Conservation (phyloP, 2,888 invertebrate species). For the Xanthorhoe spadicearia region DNA sequence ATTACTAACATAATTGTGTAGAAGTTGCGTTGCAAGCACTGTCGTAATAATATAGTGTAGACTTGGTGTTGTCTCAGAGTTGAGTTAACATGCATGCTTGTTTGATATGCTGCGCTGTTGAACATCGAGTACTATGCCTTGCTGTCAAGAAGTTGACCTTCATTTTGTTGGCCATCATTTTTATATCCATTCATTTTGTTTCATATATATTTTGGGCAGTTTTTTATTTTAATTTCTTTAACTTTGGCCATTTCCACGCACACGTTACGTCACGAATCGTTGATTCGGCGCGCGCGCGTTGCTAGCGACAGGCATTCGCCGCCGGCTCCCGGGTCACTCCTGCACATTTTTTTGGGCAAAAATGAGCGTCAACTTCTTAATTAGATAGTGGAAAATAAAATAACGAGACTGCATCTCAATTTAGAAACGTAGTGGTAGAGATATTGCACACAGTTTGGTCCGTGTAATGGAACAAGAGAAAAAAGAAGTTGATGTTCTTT, state of each 20-base stretch:
- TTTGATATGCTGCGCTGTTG: conserved; percentile 80
- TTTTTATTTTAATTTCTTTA: conserved; percentile 72
- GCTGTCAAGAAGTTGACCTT: conserved; percentile 98
- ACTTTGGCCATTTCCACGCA: conserved; percentile 78
- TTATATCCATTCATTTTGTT: conserved; percentile 86
- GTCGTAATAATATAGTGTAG: conserved; percentile 24
- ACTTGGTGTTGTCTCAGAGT: conserved; percentile 58
- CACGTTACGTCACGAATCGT: conserved; percentile 71
- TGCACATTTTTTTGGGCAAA: conserved; percentile 88
- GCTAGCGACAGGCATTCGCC: conserved; percentile 79
- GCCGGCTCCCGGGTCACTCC: conserved; percentile 82
- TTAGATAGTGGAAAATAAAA: conserved; percentile 79
- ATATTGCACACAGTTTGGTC: conserved; percentile 79
- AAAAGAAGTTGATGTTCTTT: conserved; percentile 96
- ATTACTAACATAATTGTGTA: conserved; percentile 31
- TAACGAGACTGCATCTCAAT: conserved; percentile 81
- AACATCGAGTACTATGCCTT: conserved; percentile 83
- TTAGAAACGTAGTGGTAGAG: conserved; percentile 82
- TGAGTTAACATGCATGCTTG: conserved; percentile 78
- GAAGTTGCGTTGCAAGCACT: conserved; percentile 24
- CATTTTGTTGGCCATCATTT: conserved; percentile 96
- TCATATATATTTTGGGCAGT: conserved; percentile 82
- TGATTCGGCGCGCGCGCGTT: conserved; percentile 76
- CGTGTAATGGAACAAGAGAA: conserved; percentile 76
- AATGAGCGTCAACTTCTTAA: conserved; percentile 95